phyloP scores from a whole-genome alignment of 2,797 vertebrate species.

The Streptopelia turtur region DNA sequence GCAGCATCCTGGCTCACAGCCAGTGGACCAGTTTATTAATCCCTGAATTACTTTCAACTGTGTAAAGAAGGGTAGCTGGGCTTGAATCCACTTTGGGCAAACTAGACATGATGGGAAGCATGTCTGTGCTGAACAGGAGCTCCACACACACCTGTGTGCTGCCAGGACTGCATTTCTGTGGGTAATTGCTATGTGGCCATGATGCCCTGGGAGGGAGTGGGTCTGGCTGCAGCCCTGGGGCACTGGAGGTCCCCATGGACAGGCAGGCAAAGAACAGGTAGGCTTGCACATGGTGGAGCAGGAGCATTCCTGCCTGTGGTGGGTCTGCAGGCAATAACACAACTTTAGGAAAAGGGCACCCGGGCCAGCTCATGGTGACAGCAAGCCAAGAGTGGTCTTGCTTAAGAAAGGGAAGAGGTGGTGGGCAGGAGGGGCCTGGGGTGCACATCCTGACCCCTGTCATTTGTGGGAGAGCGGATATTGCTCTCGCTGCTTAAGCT shows the following conservation, averaged over 20 bases:
- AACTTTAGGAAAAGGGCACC: not conserved
- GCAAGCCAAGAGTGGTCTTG: not conserved
- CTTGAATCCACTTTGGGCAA: not conserved
- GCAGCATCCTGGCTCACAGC: not conserved
- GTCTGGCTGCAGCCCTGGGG: not conserved
- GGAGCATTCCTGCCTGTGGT: not conserved
- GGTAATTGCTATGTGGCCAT: rapidly evolving
- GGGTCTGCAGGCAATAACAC: not conserved
- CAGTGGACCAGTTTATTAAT: not conserved
- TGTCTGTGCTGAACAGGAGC: not conserved
- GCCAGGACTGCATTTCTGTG: not conserved
- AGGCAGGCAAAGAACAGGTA: not conserved
- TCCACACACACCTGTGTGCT: not conserved
- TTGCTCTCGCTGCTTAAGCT: rapidly evolving
- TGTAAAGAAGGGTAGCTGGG: not conserved
- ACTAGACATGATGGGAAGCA: not conserved
- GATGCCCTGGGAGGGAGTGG: not conserved
- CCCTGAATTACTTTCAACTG: not conserved
- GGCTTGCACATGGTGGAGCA: not conserved
- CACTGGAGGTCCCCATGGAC: rapidly evolving
- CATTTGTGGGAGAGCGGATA: not conserved
- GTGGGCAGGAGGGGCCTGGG: not conserved
- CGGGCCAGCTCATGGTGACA: not conserved
- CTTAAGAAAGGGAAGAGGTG: not conserved
- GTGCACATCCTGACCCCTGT: rapidly evolving